These are phyloP conservation scores for Synergus gifuensis DNA, from an alignment of 2,888 invertebrate species.

Conservation along the genomic window DNA sequence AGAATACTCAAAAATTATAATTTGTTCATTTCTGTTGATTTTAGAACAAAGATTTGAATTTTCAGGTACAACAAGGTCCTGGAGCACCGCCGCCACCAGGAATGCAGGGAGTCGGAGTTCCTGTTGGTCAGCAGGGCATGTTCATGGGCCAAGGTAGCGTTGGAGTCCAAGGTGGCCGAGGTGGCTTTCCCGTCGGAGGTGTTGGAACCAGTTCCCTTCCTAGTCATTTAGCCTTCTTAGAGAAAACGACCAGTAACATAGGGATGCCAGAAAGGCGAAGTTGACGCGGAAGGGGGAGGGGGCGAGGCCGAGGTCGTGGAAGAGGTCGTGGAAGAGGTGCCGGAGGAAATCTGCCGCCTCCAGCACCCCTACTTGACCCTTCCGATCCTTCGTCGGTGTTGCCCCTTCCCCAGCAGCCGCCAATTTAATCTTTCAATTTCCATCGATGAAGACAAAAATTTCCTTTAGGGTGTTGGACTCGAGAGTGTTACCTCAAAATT, in stretches of 20 bases:
- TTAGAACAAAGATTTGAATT: conserved; percentile 42
- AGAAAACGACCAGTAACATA: conserved; percentile 95
- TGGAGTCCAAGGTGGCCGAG: conserved; percentile 77
- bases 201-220: conserved; percentile 82
- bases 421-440: conserved; percentile 55
- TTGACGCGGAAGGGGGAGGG: conserved; percentile 94
- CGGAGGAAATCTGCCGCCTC: conserved; percentile 73
- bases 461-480: not conserved
- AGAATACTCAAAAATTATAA: not conserved
- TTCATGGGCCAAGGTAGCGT: conserved; percentile 72
- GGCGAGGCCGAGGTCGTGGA: conserved; percentile 86
- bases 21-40: not conserved
- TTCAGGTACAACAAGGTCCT: conserved; percentile 73
- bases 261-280: conserved; percentile 91
- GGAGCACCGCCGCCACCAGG: conserved; percentile 68
- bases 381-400: conserved; percentile 74
- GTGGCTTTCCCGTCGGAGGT: conserved; percentile 83
- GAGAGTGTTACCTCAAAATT: too few relatives aligned
- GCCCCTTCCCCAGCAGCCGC: conserved; percentile 76
- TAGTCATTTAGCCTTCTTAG: conserved; percentile 91
- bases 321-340: conserved; percentile 88
- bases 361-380: conserved; percentile 73
- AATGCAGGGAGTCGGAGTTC: conserved; percentile 71
- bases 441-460: conserved; percentile 43
- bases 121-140: conserved; percentile 72